Evolutionary conservation across 2,888 invertebrate species (phyloP).

Genomic region (Podotricha telesiphe): DNA sequence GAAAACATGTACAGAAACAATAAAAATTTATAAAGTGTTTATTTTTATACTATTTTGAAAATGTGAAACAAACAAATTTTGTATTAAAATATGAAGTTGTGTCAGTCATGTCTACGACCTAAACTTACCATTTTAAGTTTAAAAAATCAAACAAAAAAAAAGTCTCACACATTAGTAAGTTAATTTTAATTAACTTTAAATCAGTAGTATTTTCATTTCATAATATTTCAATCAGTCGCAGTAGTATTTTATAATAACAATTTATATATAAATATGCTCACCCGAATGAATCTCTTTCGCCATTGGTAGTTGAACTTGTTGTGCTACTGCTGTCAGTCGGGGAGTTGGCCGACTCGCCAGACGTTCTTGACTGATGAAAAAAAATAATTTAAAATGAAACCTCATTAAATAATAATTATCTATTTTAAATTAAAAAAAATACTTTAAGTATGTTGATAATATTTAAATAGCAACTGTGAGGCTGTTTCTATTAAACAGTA

Average conservation of each 20-base stretch:
- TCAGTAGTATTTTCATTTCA: too few species aligned
- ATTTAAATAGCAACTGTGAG: too few species aligned
- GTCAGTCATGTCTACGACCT: background rate
- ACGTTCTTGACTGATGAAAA: slow-evolving; percentile 69
- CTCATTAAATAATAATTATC: too few species aligned
- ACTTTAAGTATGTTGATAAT: too few species aligned
- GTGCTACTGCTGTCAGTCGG: slow-evolving; percentile 64
- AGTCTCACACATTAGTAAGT: background rate
- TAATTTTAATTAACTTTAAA: too few species aligned
- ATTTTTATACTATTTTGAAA: background rate
- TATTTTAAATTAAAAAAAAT: background rate
- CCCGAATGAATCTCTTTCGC: slow-evolving; percentile 77
- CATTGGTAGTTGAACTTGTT: slow-evolving; percentile 57
- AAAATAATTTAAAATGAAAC: slow-evolving; percentile 1
- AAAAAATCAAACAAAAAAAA: background rate
- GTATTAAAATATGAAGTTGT: background rate
- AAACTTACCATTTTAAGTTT: background rate
- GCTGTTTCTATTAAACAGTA: too few species aligned
- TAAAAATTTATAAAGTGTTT: background rate
- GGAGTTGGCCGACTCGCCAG: slow-evolving; percentile 65
- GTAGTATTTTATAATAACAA: too few species aligned
- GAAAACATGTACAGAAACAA: background rate
- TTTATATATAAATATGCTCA: slow-evolving; percentile 51
- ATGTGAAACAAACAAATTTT: background rate
- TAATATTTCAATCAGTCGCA: too few species aligned